A percentile compares a stretch with the other conserved stretches of the same genome.
phyloP scores from a whole-genome alignment of 2,113 vertebrate genomes.

The Chelonoidis abingdonii region DNA sequence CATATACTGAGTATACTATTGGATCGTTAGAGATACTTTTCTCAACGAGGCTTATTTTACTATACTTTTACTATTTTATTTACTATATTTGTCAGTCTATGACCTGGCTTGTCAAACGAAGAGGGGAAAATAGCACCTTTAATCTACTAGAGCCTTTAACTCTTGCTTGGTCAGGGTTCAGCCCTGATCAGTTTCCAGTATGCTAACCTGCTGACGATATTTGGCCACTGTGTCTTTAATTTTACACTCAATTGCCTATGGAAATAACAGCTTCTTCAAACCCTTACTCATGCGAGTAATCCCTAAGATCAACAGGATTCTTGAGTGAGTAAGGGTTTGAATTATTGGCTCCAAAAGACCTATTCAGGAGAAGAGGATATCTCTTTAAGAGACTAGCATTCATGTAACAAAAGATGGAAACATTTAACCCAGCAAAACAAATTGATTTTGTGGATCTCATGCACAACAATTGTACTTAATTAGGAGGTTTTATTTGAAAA shows the following conservation, averaged over 20 bases:
- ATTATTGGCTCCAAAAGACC: slow-evolving; percentile 11
- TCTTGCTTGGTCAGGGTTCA: background rate
- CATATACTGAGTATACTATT: background rate
- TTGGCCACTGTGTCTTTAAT: background rate
- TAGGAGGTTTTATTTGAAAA: slow-evolving; percentile 40
- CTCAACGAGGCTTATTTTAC: background rate
- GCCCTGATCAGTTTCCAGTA: background rate
- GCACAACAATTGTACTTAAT: slow-evolving; percentile 45
- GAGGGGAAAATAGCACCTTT: background rate
- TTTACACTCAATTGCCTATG: background rate
- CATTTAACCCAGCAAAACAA: slow-evolving; percentile 6
- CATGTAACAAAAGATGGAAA: slow-evolving; percentile 47
- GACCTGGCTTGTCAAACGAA: background rate
- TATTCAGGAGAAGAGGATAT: slow-evolving; percentile 14
- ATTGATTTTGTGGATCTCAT: slow-evolving; percentile 4
- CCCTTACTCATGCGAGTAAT: background rate
- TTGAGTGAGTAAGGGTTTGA: background rate
- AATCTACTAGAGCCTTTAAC: background rate
- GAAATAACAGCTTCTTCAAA: slow-evolving; percentile 8
- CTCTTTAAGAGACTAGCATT: slow-evolving; percentile 1
- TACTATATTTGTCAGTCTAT: background rate
- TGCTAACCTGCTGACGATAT: background rate
- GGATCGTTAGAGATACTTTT: background rate
- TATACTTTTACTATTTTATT: background rate
- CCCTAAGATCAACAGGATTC: background rate